A percentile compares a stretch with the other conserved stretches of the same genome.
These are phyloP conservation scores for Oncorhynchus masou DNA, from an alignment of 2,113 vertebrate species.

Conservation along the genomic window DNA sequence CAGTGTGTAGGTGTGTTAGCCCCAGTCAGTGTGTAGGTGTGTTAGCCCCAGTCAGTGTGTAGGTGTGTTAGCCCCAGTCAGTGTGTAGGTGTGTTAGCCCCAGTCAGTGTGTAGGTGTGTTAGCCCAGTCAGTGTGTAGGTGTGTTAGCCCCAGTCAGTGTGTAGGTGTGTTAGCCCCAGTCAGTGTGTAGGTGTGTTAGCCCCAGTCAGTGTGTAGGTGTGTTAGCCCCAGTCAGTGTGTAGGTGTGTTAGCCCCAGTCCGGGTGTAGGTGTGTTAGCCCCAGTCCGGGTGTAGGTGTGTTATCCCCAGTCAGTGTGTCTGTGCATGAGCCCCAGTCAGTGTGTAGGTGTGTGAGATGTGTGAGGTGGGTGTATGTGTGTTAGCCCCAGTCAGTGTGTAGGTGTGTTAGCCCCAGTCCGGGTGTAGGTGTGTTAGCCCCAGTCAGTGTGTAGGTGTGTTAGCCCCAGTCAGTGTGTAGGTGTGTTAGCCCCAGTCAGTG, in stretches of 20 bases:
- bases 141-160: background rate
- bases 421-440: conserved; percentile 1
- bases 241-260: background rate
- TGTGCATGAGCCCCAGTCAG: conserved; percentile 5
- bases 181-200: conserved; percentile 38
- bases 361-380: too few relatives aligned
- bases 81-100: too few relatives aligned
- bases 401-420: conserved; percentile 44
- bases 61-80: conserved; percentile 38
- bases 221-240: too few relatives aligned
- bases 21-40: conserved; percentile 25
- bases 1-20: conserved; percentile 42
- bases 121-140: too few relatives aligned
- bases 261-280: conserved; percentile 42
- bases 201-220: conserved; percentile 35
- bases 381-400: conserved; percentile 1
- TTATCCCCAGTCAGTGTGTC: background rate
- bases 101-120: background rate
- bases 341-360: conserved; percentile 12
- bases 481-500: conserved; percentile 7
- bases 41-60: conserved; percentile 9
- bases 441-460: conserved; percentile 35
- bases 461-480: conserved; percentile 32
- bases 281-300: too few relatives aligned
- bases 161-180: too few relatives aligned